These are phyloP conservation scores for Spatula clypeata DNA, from an alignment of 2,797 vertebrate species.

Conservation along the genomic window DNA sequence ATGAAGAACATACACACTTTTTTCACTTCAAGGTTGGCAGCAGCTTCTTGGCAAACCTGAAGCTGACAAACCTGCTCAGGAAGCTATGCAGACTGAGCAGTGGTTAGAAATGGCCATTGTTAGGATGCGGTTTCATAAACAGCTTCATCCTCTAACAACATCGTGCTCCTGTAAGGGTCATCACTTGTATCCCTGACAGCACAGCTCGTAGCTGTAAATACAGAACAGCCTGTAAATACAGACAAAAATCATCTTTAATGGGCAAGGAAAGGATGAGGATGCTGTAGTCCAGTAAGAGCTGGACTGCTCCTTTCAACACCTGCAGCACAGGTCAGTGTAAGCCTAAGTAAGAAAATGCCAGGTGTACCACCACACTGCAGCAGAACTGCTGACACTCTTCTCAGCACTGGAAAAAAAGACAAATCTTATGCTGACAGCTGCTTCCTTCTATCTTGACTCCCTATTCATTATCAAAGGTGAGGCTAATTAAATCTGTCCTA, in stretches of 20 bases:
- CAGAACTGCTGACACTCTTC: background rate
- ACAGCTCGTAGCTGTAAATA: background rate
- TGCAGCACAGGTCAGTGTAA: background rate
- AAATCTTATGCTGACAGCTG: constrained; percentile 30
- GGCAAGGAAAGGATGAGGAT: background rate
- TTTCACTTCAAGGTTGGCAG: background rate
- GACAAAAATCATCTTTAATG: background rate
- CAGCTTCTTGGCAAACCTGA: background rate
- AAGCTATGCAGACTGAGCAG: accelerated
- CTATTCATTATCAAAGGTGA: constrained; percentile 52
- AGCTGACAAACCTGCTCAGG: background rate
- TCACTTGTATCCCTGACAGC: background rate
- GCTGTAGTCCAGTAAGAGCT: background rate
- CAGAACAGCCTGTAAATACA: background rate
- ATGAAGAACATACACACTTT: background rate
- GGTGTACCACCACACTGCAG: background rate
- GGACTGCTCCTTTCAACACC: background rate
- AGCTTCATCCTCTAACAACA: background rate
- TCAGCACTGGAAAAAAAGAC: constrained; percentile 19
- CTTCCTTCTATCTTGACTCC: constrained; percentile 38
- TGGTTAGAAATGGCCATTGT: background rate
- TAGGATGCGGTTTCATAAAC: background rate
- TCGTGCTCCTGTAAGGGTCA: background rate
- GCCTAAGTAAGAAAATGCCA: background rate
- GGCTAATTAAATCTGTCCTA: constrained; percentile 48